Base-by-base conservation (phyloP, 2,888 invertebrate genomes). In the Eupithecia exiguata region DNA sequence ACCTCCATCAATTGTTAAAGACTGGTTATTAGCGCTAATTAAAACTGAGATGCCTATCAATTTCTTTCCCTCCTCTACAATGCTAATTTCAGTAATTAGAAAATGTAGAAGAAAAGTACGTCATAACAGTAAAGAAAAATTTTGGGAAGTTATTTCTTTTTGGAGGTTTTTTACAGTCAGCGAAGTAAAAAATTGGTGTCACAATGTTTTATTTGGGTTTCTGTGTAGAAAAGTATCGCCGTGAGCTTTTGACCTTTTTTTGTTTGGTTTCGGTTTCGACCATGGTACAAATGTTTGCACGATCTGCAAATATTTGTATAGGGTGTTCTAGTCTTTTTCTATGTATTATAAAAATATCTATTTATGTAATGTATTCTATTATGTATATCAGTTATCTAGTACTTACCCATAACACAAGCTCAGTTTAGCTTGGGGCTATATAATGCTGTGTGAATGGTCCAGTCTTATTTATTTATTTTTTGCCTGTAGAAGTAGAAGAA, bases 11-110 rank as follows among this genome's bases (percentile, higher is more conserved):
- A 82, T 82, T 78, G 77, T 77, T 68, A 76, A 78, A 77, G 75
- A 77, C 77, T 63, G 77, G 76, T 79, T 80, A 83, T 85, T 84
- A 82, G 74, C 74, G 73, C 78, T 84, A 85, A 87, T 87, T 86
- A 85, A 83, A 86, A 84, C 77, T 79, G 77, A 82, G 79, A 80
- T 77, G 77, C 76, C 78, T 75, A 81, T 81, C 79, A 77, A 80
- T 80, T 80, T 79, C 77, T 76, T 78, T 75, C 66, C 66, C 38
- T 66, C 65, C 68, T 71, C 21, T 74, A 71, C 69, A 73, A 75
- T 66, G 72, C 68, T 71, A 73, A 75, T 75, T 75, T 72, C 21
- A 25, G 72, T 73, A 75, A 75, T 73, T 73, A 75, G 70, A 69
- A 73, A 71, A 75, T n/a, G 43, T 73, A 62, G 46, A 38, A 14